Percentiles rank a stretch among this genome's conserved stretches.
Evolutionary conservation across 2,888 invertebrate genomes (phyloP).

Genomic region (Drosophila putrida): DNA sequence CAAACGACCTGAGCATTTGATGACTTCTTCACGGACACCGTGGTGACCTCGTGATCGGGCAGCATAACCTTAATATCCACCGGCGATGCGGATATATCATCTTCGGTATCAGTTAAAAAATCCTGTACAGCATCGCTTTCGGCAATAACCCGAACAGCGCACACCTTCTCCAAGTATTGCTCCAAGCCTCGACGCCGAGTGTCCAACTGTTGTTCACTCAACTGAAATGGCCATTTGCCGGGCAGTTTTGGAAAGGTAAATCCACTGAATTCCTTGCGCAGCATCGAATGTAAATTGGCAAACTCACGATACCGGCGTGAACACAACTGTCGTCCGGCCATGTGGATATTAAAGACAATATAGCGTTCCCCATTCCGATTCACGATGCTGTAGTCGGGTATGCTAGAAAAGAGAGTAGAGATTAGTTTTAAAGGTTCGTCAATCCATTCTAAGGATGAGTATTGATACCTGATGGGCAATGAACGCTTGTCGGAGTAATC

Average conservation of each 20-base stretch:
- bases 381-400: conserved; percentile 97
- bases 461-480: conserved; percentile 90
- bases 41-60: conserved; percentile 95
- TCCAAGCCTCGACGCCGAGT: conserved; percentile 97
- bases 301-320: conserved; percentile 98
- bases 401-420: conserved; percentile 85
- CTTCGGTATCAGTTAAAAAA: conserved; percentile 96
- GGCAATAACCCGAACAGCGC: conserved; percentile 98
- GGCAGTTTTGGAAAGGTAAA: conserved; percentile 99
- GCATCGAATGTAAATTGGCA: conserved; percentile 93
- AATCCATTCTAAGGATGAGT: conserved; percentile 87
- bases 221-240: conserved; percentile 98
- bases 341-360: conserved; percentile 98
- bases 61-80: conserved; percentile 93
- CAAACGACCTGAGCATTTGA: conserved; percentile 97
- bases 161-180: conserved; percentile 98
- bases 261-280: conserved; percentile 97
- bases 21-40: conserved; percentile 94
- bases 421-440: neutral
- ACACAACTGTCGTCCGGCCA: conserved; percentile 99
- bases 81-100: conserved; percentile 91
- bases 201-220: conserved; percentile 99
- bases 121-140: conserved; percentile 99
- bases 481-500: conserved; percentile 98
- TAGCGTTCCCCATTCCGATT: conserved; percentile 95